Percentiles rank a stretch among this genome's conserved stretches.
These are phyloP conservation scores for Rutilus rutilus DNA, from an alignment of 2,113 vertebrate species.

Conservation along the genomic window DNA sequence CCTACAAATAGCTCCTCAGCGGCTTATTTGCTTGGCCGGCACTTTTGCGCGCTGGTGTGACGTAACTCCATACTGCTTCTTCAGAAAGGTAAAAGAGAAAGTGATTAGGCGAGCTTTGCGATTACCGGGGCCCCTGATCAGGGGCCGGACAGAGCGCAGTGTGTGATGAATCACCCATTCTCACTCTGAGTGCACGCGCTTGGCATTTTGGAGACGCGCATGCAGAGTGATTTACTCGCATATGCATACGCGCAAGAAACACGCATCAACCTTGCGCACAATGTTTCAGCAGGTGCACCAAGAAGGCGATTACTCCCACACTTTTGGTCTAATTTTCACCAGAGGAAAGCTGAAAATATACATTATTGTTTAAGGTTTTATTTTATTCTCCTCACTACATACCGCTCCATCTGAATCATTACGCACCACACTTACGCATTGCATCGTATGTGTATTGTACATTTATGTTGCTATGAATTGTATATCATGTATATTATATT, in stretches of 20 bases:
- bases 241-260: background rate
- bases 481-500: background rate
- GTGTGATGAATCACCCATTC: conserved; percentile 57
- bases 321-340: background rate
- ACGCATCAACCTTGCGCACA: background rate
- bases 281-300: background rate
- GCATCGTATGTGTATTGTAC: background rate
- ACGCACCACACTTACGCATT: background rate
- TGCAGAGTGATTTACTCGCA: background rate
- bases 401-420: background rate
- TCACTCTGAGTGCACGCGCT: conserved; percentile 37
- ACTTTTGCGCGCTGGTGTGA: conserved; percentile 72
- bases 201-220: conserved; percentile 25
- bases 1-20: conserved; percentile 74
- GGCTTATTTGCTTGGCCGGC: conserved; percentile 76
- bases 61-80: conserved; percentile 75
- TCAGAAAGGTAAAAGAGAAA: conserved; percentile 72
- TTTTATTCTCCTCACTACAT: background rate
- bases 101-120: conserved; percentile 31
- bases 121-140: conserved; percentile 21
- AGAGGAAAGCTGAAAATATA: background rate
- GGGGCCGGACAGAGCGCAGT: conserved; percentile 37
- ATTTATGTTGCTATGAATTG: background rate
- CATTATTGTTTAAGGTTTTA: background rate
- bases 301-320: no score